Evolutionary conservation across 1,140 invertebrate species (phyloP).

Genomic region (Pinna nobilis): DNA sequence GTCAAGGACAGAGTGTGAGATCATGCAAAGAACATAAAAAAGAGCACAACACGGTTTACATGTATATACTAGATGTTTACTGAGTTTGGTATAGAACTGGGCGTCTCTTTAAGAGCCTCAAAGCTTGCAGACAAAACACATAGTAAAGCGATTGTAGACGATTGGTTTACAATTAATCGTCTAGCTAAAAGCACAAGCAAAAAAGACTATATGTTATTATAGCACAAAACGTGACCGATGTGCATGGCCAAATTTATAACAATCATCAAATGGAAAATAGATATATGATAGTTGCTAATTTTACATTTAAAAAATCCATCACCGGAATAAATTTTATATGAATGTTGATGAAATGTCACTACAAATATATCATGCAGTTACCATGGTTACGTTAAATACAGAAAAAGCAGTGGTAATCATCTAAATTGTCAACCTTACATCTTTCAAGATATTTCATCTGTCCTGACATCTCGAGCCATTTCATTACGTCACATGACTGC

Average conservation of each 20-base stretch:
- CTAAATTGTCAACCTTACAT: background rate
- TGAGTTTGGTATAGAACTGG: slow-evolving; percentile 39
- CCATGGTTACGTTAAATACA: background rate
- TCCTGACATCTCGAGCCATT: background rate
- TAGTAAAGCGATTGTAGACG: slow-evolving; percentile 30
- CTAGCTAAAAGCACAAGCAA: slow-evolving; percentile 40
- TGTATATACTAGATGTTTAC: slow-evolving; percentile 43
- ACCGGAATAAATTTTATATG: slow-evolving; percentile 9
- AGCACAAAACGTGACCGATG: slow-evolving; percentile 17
- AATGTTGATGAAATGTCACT: slow-evolving; percentile 11
- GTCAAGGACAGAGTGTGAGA: slow-evolving; percentile 39
- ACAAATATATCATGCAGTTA: slow-evolving; percentile 13
- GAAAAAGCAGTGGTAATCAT: background rate
- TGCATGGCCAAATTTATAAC: slow-evolving; percentile 13
- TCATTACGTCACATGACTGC: background rate
- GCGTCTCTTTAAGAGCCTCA: slow-evolving; percentile 47
- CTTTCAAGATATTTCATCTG: background rate
- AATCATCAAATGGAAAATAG: slow-evolving; percentile 17
- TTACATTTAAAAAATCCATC: slow-evolving; percentile 8
- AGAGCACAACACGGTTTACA: slow-evolving; percentile 41
- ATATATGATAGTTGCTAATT: slow-evolving; percentile 5
- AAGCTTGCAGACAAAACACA: slow-evolving; percentile 41
- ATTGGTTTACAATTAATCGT: slow-evolving; percentile 17
- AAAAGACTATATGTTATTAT: slow-evolving; percentile 30
- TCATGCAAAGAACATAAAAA: slow-evolving; percentile 36